phyloP scores from a whole-genome alignment of 2,888 invertebrate species.

The Plagodis dolabraria region DNA sequence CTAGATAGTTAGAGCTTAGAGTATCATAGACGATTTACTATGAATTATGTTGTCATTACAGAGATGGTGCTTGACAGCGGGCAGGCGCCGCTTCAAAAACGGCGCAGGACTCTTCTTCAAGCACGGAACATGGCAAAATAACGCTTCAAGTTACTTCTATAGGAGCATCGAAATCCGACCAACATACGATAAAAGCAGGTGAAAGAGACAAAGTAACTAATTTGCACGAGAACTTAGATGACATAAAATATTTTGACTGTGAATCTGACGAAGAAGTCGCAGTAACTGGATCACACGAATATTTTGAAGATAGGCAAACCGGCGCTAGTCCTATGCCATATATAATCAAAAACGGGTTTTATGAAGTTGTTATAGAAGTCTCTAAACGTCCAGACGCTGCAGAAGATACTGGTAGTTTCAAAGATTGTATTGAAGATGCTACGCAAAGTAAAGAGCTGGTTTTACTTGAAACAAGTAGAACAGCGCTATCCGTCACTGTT shows the following conservation, averaged over 20 bases:
- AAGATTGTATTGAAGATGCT: too few relatives aligned
- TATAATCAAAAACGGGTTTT: too few relatives aligned
- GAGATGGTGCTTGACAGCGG: conserved; percentile 12
- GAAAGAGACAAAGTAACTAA: not conserved
- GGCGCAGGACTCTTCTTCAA: not conserved
- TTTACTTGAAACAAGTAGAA: too few relatives aligned
- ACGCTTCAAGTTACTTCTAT: not conserved
- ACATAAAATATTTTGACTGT: not conserved
- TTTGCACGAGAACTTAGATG: not conserved
- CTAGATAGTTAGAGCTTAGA: too few relatives aligned
- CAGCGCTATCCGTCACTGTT: too few relatives aligned
- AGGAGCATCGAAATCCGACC: not conserved
- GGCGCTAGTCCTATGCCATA: too few relatives aligned
- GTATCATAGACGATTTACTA: too few relatives aligned
- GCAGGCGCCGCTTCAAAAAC: not conserved
- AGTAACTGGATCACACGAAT: too few relatives aligned
- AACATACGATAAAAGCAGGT: not conserved
- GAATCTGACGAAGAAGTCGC: not conserved
- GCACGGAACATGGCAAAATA: not conserved
- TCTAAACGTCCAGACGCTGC: too few relatives aligned
- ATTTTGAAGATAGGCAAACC: too few relatives aligned
- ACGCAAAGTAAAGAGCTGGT: too few relatives aligned
- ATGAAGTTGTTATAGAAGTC: too few relatives aligned
- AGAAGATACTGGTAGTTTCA: not conserved
- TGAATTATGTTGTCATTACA: not conserved